These are phyloP conservation scores for Glyphotaelius pellucidus DNA, from an alignment of 2,888 invertebrate species.

Conservation along the genomic window DNA sequence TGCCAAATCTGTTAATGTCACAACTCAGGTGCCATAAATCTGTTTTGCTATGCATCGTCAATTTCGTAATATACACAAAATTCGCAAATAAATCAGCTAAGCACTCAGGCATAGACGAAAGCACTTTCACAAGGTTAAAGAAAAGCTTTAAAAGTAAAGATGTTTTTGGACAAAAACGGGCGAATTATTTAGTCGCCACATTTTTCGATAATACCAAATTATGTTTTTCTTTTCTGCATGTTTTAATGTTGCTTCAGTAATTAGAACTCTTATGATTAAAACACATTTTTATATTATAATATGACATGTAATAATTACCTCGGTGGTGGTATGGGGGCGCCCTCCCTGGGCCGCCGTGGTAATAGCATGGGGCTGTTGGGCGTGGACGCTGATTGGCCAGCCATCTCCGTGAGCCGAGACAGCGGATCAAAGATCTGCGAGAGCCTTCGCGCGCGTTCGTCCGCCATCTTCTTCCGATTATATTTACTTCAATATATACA, in stretches of 20 bases:
- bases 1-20: not conserved
- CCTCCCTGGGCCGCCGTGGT: constrained; percentile 78
- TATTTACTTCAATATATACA: not conserved
- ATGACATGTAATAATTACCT: constrained; percentile 69
- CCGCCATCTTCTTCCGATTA: constrained; percentile 76
- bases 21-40: not conserved
- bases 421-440: constrained; percentile 91
- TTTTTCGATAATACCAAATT: too few relatives aligned
- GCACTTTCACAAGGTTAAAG: too few relatives aligned
- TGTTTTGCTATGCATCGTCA: not conserved
- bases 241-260: not conserved
- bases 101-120: not conserved
- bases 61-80: not conserved
- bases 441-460: constrained; percentile 84
- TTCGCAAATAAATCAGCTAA: not conserved
- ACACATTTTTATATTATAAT: not conserved
- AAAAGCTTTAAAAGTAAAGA: not conserved
- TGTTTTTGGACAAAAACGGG: not conserved
- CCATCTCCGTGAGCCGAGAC: constrained; percentile 84
- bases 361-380: constrained; percentile 85
- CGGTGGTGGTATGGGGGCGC: constrained; percentile 74
- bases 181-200: not conserved
- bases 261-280: not conserved
- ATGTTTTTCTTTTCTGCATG: too few relatives aligned
- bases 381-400: constrained; percentile 79